Evolutionary conservation across 2,888 invertebrate species (phyloP), one percentile per base, ranked within the genome.

Genomic region (Acronicta psi): DNA sequence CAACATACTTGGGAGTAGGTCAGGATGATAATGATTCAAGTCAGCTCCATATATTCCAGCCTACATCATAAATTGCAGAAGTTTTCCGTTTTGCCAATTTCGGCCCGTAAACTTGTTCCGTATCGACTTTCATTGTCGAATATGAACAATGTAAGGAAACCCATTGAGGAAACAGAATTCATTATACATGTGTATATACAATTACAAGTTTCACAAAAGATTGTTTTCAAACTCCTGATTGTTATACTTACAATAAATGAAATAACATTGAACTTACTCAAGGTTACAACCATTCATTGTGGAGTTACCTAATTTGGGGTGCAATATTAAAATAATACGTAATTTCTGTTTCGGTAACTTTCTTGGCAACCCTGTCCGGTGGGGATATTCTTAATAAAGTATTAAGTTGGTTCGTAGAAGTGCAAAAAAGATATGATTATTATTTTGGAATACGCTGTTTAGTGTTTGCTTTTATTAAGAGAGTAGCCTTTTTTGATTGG

Each of bases 231-330:
- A 44, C 1, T 17, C 3, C n/a, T 34, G n/a, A 34, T 58, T 40
- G 59, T 57, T 44, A 34, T 43, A n/a, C n/a, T 36, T n/a, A 20
- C 29, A 40, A 43, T 43, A 20, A 38, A 56, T 29, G 16, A 13
- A 4, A 29, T 29, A 31, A 56, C 16, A 17, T 20, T 0, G 1
- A 59, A 41, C 14, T 34, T 20, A 9, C n/a, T 23, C 25, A 59
- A 29, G 20, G 44, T 25, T 36, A n/a, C 25, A 16, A 20, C 10
- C 2, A 10, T 36, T 41, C 16, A 38, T 23, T 44, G 40, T n/a
- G 31, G 8, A 13, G 14, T n/a, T 31, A 29, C 10, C 31, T 14
- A 23, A 46, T 36, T 20, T 36, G 14, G 36, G 34, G 36, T 23
- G 20, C 42, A 38, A 20, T 36, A 23, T 36, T 36, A 16, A 36